These are phyloP conservation scores for Conus canariensis DNA, from an alignment of 2,888 invertebrate genomes.

Conservation along the genomic window DNA sequence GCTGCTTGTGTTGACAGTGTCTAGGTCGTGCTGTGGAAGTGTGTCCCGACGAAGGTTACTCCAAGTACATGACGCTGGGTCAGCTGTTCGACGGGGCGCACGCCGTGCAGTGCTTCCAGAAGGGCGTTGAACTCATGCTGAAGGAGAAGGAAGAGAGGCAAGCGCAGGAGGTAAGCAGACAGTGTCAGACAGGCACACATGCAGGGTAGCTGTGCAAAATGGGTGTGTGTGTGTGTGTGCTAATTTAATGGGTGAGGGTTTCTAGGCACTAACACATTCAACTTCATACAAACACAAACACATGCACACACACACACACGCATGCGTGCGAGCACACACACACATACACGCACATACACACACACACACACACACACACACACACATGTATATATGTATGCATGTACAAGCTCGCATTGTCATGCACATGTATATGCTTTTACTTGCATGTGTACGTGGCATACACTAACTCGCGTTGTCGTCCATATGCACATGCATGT, in stretches of 20 bases:
- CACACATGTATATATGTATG: background rate
- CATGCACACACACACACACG: too few relatives aligned
- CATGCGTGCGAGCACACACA: too few relatives aligned
- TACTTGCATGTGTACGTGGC: too few relatives aligned
- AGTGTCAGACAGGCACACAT: background rate
- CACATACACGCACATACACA: background rate
- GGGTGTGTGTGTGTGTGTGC: too few relatives aligned
- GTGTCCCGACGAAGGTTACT: conserved; percentile 77
- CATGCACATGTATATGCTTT: too few relatives aligned
- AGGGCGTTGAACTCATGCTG: conserved; percentile 78
- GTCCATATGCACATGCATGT: background rate
- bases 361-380: background rate
- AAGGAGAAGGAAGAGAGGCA: conserved; percentile 68
- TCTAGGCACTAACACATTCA: too few relatives aligned
- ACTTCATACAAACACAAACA: too few relatives aligned
- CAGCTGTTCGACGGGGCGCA: conserved; percentile 78
- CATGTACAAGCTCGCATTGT: too few relatives aligned
- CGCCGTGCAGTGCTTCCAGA: conserved; percentile 77
- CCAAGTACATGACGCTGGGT: conserved; percentile 80
- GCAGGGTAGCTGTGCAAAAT: too few relatives aligned
- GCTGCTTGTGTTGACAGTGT: conserved; percentile 63
- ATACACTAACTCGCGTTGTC: too few relatives aligned
- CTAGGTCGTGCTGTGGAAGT: conserved; percentile 76
- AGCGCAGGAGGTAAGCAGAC: conserved; percentile 59
- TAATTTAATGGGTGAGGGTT: too few relatives aligned